Evolutionary conservation across 2,888 invertebrate genomes (phyloP).

Genomic region (Pelosia muscerda): DNA sequence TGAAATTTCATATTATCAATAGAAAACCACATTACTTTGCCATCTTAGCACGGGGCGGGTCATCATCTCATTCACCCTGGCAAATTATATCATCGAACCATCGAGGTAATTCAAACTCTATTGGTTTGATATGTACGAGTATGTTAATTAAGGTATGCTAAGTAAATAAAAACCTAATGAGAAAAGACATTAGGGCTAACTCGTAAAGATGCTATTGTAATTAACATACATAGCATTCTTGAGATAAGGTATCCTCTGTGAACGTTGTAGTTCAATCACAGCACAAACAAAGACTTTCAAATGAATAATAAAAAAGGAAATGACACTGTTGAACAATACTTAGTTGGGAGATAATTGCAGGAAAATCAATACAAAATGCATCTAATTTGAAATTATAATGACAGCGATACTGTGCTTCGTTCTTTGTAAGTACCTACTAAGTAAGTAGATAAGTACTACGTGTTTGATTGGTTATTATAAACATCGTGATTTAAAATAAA

Average conservation of each 20-base stretch:
- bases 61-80: too few species aligned
- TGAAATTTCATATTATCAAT: too few species aligned
- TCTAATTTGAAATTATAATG: constrained; percentile 52
- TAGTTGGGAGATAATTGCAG: constrained; percentile 49
- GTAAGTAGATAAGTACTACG: neutral
- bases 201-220: constrained; percentile 63
- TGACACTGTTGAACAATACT: constrained; percentile 56
- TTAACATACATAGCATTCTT: constrained; percentile 73
- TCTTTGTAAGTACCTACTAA: constrained; percentile 5
- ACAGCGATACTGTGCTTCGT: constrained; percentile 26
- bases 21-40: too few species aligned
- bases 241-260: constrained; percentile 71
- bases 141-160: constrained; percentile 8
- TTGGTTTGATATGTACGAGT: neutral
- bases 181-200: constrained; percentile 53
- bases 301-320: constrained; percentile 25
- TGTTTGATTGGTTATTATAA: constrained; percentile 21
- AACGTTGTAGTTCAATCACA: constrained; percentile 65
- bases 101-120: too few species aligned
- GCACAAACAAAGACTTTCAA: constrained; percentile 66
- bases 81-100: neutral
- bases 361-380: constrained; percentile 57
- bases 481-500: neutral
- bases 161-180: constrained; percentile 42
- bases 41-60: too few species aligned